Base-by-base conservation (phyloP, 2,888 invertebrate genomes). In the Drosophila melanosoma region DNA sequence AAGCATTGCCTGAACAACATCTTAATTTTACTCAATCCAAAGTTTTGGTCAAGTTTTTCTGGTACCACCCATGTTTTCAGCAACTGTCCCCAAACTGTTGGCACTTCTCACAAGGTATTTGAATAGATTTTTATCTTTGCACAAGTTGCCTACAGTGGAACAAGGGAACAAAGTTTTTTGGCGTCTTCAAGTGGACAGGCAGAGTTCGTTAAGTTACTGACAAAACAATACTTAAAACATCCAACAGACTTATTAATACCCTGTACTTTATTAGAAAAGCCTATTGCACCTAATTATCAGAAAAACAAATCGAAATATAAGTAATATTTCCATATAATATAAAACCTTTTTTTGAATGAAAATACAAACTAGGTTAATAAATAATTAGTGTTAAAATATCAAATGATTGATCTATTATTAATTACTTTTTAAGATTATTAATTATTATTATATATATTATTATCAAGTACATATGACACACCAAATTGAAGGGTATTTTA, bases 121-220 rank as follows among this genome's bases (percentile, higher is more conserved):
- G 38, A 49, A 48, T 38, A 57, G 48, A 62, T 72, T 76, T 68
- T 45, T 49, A 63, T 59, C 59, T 56, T 1, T 38, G 7, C 38
- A 40, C 1, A 69, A 72, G 51, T 65, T 69, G 51, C 15, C 26
- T 38, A 11, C 58, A 77, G 65, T 69, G 15, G n/a, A n/a, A 3
- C 15, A 29, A 36, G 45, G 52, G 38, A 51, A 64, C 36, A 78
- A 82, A 86, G 65, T 83, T 82, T 66, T 60, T 36, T 33, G 57
- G 69, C 74, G 57, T 60, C 75, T 51, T 56, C 48, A 75, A 82
- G 58, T 68, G 38, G 17, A n/a, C 38, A 63, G 17, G 35, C 35
- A 59, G 42, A 54, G 57, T 58, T 69, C 48, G 33, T 2, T n/a
- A 29, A n/a, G 23, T 26, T 20, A 51, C 76, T 23, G 12, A 38